Percentiles rank a stretch among this genome's conserved stretches.
Evolutionary conservation across 2,797 vertebrate genomes (phyloP).

Genomic region (Danio tinwini): DNA sequence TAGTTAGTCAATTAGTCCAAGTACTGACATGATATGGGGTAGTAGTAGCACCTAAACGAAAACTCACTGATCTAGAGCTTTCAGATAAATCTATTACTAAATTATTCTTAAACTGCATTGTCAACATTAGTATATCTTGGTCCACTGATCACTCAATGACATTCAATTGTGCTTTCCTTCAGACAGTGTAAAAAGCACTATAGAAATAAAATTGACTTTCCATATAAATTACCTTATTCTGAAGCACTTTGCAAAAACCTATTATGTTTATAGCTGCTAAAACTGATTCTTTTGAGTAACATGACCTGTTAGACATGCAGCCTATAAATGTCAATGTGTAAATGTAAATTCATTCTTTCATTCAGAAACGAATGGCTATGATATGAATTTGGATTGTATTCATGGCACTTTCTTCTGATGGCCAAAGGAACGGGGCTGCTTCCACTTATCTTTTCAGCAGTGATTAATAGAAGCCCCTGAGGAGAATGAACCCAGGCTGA

Average conservation of each 20-base stretch:
- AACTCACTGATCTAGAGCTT: background rate
- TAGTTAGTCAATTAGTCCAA: too few relatives aligned
- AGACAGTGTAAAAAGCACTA: too few relatives aligned
- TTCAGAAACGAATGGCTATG: background rate
- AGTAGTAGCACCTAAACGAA: too few relatives aligned
- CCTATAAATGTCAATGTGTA: background rate
- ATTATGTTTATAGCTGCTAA: background rate
- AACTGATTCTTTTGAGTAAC: background rate
- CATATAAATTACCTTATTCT: background rate
- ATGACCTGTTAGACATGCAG: background rate
- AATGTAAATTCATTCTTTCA: background rate
- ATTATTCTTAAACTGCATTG: background rate
- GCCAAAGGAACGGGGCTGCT: background rate
- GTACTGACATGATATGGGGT: too few relatives aligned
- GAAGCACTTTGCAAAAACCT: background rate
- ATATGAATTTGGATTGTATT: constrained; percentile 7
- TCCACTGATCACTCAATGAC: background rate
- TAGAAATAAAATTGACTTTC: too few relatives aligned
- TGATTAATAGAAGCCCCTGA: background rate
- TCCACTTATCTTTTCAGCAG: background rate
- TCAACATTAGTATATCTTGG: background rate
- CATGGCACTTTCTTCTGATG: constrained; percentile 6
- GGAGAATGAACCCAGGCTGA: background rate
- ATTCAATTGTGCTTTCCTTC: too few relatives aligned
- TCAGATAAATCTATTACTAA: background rate